phyloP scores from a whole-genome alignment of 64 coral and sea anemone species.

The Porites lutea region DNA sequence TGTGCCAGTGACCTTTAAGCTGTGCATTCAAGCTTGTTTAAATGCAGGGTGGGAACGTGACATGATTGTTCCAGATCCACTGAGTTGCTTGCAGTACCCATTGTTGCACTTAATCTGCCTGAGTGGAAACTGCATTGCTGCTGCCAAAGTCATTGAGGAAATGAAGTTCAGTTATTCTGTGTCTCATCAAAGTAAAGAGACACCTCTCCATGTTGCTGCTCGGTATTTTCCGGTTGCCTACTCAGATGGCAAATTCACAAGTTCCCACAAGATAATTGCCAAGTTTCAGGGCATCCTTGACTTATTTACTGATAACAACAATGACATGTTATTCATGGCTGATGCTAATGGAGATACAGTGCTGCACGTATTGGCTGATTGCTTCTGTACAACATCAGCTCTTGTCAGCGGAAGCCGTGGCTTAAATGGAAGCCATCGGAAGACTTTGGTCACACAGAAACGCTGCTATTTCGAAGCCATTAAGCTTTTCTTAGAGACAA shows the following conservation, averaged over 20 bases:
- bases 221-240: not conserved
- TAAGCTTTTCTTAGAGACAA: not conserved
- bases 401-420: not conserved
- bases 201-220: constrained; percentile 13
- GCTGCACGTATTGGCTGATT: not conserved
- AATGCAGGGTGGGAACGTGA: not conserved
- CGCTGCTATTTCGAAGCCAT: not conserved
- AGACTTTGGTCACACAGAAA: not conserved
- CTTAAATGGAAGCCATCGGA: not conserved
- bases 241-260: not conserved
- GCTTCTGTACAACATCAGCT: not conserved
- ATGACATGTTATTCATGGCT: not conserved
- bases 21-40: constrained; percentile 12
- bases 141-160: not conserved
- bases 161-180: not conserved
- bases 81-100: not conserved
- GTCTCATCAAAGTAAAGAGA: not conserved
- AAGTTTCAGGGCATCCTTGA: not conserved
- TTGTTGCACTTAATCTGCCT: constrained; percentile 10
- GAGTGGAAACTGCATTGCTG: not conserved
- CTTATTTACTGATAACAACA: not conserved
- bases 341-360: not conserved
- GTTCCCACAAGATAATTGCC: not conserved
- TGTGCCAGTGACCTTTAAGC: not conserved
- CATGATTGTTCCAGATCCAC: constrained; percentile 10